Conservation (phyloP, 1,140 invertebrate species). For the Phymorhynchus buccinoides region DNA sequence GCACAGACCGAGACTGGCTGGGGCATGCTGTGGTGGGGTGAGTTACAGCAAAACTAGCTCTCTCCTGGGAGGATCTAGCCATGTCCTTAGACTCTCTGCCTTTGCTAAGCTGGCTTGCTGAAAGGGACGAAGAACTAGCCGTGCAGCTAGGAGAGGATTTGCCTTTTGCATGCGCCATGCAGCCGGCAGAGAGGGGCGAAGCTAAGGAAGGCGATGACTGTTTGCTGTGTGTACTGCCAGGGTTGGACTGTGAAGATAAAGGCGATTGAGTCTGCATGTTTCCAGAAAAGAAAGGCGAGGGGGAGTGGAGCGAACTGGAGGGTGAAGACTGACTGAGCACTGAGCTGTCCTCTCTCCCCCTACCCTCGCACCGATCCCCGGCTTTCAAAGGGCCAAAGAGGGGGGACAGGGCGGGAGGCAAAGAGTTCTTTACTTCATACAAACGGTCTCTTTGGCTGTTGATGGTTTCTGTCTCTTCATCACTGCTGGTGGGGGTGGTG, state of each 20-base stretch:
- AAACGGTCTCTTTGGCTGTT: not conserved
- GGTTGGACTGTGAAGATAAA: too few species aligned
- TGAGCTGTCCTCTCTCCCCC: not conserved
- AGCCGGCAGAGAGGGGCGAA: slow-evolving; percentile 4
- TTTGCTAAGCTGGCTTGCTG: too few species aligned
- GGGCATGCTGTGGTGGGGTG: not conserved
- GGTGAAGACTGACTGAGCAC: not conserved
- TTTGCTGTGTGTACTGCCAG: too few species aligned
- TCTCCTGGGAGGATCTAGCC: too few species aligned
- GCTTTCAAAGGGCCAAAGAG: not conserved
- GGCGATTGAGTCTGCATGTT: too few species aligned
- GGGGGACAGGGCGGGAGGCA: not conserved
- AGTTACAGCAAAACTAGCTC: too few species aligned
- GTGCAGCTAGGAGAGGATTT: not conserved
- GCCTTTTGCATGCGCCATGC: not conserved
- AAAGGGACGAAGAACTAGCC: too few species aligned
- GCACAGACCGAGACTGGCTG: not conserved
- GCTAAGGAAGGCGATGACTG: not conserved
- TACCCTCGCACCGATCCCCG: not conserved
- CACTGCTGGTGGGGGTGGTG: slow-evolving; percentile 26
- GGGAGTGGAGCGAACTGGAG: not conserved
- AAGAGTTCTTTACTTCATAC: not conserved
- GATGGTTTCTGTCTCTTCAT: not conserved
- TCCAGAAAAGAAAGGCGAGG: too few species aligned
- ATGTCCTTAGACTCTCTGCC: too few species aligned